These are phyloP conservation scores for Amphipoea lucens DNA, from an alignment of 2,888 invertebrate species.

Conservation along the genomic window DNA sequence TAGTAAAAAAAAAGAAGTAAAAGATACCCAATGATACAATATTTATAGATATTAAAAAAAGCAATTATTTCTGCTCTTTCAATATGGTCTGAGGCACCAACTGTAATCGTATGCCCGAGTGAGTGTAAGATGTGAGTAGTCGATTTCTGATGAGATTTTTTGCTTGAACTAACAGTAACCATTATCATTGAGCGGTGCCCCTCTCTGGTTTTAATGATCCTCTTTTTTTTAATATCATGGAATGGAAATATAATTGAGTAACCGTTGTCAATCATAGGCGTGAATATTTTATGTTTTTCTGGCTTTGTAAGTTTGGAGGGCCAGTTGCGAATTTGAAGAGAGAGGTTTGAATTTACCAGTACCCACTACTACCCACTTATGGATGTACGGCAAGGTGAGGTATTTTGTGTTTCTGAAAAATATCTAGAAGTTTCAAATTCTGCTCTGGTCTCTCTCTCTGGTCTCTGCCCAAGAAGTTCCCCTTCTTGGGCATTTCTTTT, in stretches of 20 bases:
- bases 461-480: no score
- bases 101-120: constrained; percentile 48
- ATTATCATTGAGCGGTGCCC: constrained; percentile 51
- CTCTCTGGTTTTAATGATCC: constrained; percentile 55
- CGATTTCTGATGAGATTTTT: constrained; percentile 64
- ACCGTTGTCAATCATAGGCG: constrained; percentile 61
- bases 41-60: constrained; percentile 33
- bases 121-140: constrained; percentile 44
- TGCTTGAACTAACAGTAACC: constrained; percentile 61
- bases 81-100: constrained; percentile 26
- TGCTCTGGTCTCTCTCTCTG: no score
- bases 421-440: neutral
- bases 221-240: constrained; percentile 46
- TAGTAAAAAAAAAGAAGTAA: neutral
- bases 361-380: neutral
- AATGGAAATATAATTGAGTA: constrained; percentile 49
- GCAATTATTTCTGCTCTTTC: constrained; percentile 47
- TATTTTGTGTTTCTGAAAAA: neutral
- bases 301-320: neutral
- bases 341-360: neutral
- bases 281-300: constrained; percentile 33
- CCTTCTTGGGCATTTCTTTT: no score
- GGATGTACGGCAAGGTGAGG: neutral
- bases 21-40: neutral
- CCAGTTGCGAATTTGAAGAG: constrained; percentile 8